These are phyloP conservation scores for Narcine bancroftii DNA, from an alignment of 2,113 vertebrate species.

Conservation along the genomic window DNA sequence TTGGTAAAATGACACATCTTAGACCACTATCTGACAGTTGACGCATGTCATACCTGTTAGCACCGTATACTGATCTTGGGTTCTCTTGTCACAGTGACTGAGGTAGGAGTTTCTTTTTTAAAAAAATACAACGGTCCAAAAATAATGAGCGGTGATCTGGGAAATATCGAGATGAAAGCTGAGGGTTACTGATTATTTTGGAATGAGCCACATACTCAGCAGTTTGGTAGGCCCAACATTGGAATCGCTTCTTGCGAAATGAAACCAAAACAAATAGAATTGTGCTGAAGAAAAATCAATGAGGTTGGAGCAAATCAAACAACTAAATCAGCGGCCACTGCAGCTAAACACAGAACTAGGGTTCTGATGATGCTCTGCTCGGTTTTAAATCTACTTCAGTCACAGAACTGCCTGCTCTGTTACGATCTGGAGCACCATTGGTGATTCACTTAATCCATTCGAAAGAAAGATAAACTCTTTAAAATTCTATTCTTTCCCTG, in stretches of 20 bases:
- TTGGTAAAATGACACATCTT: not conserved
- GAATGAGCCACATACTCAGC: not conserved
- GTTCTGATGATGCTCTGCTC: not conserved
- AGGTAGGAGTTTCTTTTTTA: conserved; percentile 27
- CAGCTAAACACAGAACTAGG: not conserved
- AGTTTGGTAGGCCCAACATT: not conserved
- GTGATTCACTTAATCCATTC: not conserved
- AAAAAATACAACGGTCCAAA: conserved; percentile 6
- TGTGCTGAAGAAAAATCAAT: not conserved
- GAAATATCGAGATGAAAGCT: not conserved
- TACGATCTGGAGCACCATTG: not conserved
- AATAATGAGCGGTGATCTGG: not conserved
- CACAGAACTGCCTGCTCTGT: not conserved
- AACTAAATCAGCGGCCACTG: not conserved
- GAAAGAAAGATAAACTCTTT: not conserved
- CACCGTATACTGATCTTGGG: not conserved
- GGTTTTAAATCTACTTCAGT: not conserved
- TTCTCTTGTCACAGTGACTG: conserved; percentile 25
- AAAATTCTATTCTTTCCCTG: not conserved
- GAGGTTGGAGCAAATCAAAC: not conserved
- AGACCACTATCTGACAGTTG: not conserved
- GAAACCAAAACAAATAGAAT: not conserved
- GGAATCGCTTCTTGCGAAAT: not conserved
- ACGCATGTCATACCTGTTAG: not conserved
- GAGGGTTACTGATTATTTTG: not conserved